Evolutionary conservation across 2,113 vertebrate species (phyloP).

Genomic region (Acanthochromis polyacanthus): DNA sequence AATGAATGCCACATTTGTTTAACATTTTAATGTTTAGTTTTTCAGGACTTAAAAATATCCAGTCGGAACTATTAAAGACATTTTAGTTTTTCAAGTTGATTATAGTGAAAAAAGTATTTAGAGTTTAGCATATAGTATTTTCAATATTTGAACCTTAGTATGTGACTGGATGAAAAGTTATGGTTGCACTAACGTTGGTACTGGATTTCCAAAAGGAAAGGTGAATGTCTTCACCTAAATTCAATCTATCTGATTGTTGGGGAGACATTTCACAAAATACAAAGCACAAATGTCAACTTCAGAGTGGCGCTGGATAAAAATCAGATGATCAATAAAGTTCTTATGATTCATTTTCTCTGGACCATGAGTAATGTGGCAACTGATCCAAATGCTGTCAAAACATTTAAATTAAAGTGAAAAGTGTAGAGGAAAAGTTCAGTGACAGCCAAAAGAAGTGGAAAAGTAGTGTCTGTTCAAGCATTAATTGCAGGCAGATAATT

Average conservation of each 20-base stretch:
- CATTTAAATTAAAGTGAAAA: background rate
- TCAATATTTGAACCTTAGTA: too few species aligned
- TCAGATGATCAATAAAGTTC: background rate
- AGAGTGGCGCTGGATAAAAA: background rate
- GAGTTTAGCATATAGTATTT: too few species aligned
- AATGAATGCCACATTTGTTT: too few species aligned
- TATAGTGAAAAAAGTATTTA: too few species aligned
- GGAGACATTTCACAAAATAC: background rate
- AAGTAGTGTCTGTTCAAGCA: background rate
- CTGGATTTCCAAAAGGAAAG: too few species aligned
- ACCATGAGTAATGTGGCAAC: background rate
- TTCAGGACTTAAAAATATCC: too few species aligned
- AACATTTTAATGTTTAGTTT: too few species aligned
- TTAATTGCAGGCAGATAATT: background rate
- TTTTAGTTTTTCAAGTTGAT: too few species aligned
- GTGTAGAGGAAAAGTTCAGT: background rate
- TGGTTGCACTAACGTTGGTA: too few species aligned
- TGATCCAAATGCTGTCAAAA: background rate
- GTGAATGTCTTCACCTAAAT: too few species aligned
- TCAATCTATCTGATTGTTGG: background rate
- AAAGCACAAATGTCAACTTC: background rate
- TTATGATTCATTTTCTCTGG: background rate
- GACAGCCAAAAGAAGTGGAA: background rate
- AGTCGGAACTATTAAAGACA: too few species aligned
- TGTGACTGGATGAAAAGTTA: too few species aligned